Conservation (phyloP, 2,113 vertebrate genomes). For the Saccopteryx leptura region DNA sequence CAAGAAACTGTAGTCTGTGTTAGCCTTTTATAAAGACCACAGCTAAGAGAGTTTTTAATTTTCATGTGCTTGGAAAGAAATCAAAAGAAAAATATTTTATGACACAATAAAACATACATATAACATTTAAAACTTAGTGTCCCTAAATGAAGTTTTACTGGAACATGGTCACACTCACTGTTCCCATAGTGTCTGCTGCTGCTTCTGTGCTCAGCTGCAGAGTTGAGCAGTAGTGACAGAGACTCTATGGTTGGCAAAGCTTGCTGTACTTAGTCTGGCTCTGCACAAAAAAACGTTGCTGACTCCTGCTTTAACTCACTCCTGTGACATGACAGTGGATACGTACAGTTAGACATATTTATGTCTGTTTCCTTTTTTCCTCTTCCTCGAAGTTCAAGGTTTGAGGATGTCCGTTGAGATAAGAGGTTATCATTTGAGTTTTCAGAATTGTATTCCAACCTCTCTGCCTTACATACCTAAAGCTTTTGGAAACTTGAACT, state of each 20-base stretch:
- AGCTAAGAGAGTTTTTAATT: not conserved
- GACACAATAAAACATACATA: not conserved
- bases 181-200: not conserved
- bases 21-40: not conserved
- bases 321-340: not conserved
- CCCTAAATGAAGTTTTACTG: not conserved
- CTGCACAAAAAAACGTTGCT: not conserved
- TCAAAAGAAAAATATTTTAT: slow-evolving; percentile 7
- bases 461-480: not conserved
- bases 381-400: not conserved
- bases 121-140: not conserved
- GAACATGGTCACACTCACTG: not conserved
- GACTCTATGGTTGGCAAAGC: not conserved
- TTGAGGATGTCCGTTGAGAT: not conserved
- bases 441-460: not conserved
- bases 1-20: not conserved
- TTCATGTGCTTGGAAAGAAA: not conserved
- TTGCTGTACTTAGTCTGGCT: not conserved
- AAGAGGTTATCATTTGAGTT: slow-evolving; percentile 17
- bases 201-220: not conserved
- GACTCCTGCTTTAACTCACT: not conserved
- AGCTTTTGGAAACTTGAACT: slow-evolving; percentile 23
- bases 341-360: not conserved
- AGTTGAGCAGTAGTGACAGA: not conserved
- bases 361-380: not conserved